Percentiles rank a stretch among this genome's conserved stretches.
Conservation (phyloP, 2,113 vertebrate genomes). For the Sialia sialis region DNA sequence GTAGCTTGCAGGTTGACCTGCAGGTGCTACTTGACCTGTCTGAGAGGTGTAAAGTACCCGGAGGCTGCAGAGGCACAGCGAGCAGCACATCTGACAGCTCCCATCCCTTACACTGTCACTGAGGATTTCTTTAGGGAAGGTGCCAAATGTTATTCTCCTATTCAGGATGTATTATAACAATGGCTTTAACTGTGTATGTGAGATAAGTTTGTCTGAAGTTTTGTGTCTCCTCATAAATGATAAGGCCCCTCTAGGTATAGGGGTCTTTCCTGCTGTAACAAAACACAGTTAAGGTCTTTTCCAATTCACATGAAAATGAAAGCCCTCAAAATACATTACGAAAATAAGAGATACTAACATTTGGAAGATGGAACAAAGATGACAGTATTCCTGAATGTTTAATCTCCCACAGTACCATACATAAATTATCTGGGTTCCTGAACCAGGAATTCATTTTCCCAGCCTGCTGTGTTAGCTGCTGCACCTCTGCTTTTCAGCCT, state of each 20-base stretch:
- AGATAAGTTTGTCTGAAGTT: background rate
- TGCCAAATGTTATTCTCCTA: background rate
- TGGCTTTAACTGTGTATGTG: background rate
- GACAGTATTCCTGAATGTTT: background rate
- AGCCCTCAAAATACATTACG: background rate
- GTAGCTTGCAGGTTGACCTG: background rate
- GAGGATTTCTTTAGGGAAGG: background rate
- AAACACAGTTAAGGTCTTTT: background rate
- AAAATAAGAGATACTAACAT: background rate
- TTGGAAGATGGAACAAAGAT: background rate
- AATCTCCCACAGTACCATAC: background rate
- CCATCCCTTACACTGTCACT: background rate
- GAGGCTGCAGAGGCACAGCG: background rate
- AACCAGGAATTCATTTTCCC: background rate
- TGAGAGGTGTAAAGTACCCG: background rate
- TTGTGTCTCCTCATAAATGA: background rate
- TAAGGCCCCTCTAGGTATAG: background rate
- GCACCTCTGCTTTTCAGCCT: background rate
- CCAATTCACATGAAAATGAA: background rate
- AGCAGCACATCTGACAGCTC: background rate
- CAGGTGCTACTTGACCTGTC: background rate
- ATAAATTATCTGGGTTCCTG: background rate
- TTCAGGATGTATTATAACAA: background rate
- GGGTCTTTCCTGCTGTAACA: background rate
- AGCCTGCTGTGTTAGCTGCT: background rate